These are phyloP conservation scores for Ichneumon xanthorius DNA, from an alignment of 2,888 invertebrate species.

Conservation along the genomic window DNA sequence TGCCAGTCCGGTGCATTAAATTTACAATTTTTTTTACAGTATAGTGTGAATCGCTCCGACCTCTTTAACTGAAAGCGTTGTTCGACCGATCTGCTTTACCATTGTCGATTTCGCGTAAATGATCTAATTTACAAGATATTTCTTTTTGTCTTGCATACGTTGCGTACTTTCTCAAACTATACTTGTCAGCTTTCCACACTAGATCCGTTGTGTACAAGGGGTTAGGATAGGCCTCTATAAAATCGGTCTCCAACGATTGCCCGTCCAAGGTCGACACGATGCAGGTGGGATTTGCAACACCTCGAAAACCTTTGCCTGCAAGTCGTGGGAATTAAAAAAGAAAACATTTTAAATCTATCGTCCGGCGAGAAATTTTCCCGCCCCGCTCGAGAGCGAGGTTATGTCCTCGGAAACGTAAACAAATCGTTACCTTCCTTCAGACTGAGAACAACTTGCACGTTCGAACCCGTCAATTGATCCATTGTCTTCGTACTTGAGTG, in stretches of 20 bases:
- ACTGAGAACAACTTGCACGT: slow-evolving; percentile 89
- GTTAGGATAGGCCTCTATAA: slow-evolving; percentile 86
- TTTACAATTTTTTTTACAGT: no score
- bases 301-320: slow-evolving; percentile 87
- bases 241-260: slow-evolving; percentile 89
- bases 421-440: slow-evolving; percentile 87
- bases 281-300: slow-evolving; percentile 86
- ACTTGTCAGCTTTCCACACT: slow-evolving; percentile 92
- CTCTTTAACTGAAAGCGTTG: not conserved
- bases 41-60: no score
- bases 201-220: slow-evolving; percentile 91
- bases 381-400: slow-evolving; percentile 61
- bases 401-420: slow-evolving; percentile 31
- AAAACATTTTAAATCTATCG: slow-evolving; percentile 17
- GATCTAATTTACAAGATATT: slow-evolving; percentile 10
- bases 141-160: not conserved
- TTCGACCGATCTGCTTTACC: not conserved
- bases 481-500: slow-evolving; percentile 79
- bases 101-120: not conserved
- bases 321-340: slow-evolving; percentile 22
- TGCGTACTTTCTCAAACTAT: slow-evolving; percentile 88
- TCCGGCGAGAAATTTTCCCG: slow-evolving; percentile 66
- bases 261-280: slow-evolving; percentile 89
- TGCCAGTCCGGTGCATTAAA: no score
- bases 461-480: slow-evolving; percentile 88